Conservation (phyloP, 2,797 vertebrate species). For the Platalea minor region DNA sequence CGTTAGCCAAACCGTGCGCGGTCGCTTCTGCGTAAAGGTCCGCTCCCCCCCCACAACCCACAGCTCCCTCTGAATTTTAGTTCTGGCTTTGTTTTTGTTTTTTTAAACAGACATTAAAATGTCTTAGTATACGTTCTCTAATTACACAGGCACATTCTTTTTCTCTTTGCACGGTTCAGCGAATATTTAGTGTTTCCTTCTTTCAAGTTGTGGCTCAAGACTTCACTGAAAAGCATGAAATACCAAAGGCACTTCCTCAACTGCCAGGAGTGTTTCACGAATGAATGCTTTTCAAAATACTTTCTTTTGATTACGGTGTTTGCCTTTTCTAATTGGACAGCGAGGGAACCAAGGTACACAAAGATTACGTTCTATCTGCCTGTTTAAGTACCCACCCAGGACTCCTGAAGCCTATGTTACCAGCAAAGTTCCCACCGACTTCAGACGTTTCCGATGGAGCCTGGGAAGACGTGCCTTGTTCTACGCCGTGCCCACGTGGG, state of each 20-base stretch:
- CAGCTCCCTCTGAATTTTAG: neutral
- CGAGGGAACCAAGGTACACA: neutral
- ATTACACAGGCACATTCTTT: neutral
- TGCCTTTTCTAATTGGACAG: neutral
- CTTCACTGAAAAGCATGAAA: neutral
- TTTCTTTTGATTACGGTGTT: neutral
- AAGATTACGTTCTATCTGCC: neutral
- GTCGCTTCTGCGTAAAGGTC: neutral
- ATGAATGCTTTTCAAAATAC: neutral
- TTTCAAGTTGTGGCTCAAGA: neutral
- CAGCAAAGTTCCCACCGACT: neutral
- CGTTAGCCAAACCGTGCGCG: accelerated
- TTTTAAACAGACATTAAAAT: neutral
- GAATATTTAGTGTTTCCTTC: neutral
- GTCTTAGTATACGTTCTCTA: neutral
- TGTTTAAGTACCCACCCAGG: neutral
- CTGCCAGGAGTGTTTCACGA: neutral
- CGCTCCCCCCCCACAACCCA: accelerated
- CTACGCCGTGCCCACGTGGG: accelerated
- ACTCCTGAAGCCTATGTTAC: neutral
- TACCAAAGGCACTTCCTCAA: neutral
- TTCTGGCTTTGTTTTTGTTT: too few species aligned
- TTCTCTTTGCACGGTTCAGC: neutral
- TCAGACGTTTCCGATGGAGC: neutral
- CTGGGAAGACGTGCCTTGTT: accelerated